Evolutionary conservation across 2,888 invertebrate genomes (phyloP), one percentile per base, ranked within the genome.

Genomic region (Pandemis cinnamomeana): DNA sequence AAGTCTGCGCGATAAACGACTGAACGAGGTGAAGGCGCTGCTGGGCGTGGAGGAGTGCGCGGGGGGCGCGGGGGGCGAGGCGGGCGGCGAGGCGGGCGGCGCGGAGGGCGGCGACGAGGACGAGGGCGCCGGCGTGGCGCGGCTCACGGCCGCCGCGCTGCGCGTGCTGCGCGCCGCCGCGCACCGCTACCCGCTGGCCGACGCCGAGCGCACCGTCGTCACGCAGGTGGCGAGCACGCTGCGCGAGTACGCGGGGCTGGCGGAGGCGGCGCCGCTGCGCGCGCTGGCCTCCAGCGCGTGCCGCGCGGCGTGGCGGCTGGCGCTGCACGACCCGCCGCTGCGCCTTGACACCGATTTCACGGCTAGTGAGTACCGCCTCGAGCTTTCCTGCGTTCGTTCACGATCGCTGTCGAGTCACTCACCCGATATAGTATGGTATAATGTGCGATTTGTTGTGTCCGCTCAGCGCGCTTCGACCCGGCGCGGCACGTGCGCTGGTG

Each of bases 161-260:
- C 88, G 95, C 51, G 95, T 97, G 87, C 88, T 98, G 80, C 95
- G 96, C 72, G 95, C 95, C 78, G 96, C 97, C 0, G 95, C 96
- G 0, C 96, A 97, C 71, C 95, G 95, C 71, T 97, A 96, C 89
- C 96, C 96, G 5, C 90, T 96, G 68, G 95, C 95, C 5, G 96
- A 96, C 75, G 96, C 96, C 5, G 96, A 96, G 85, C 91, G 95
- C 69, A 96, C 96, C 76, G 96, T 96, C 15, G 91, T 95, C 67
- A 95, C 95, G 79, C 96, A 96, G 95, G 96, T 99, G 78, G 96
- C 98, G 89, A 96, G 97, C 79, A 99, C 99, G 0, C 95, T 99
- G 20, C 98, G 98, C 85, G 99, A 99, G 93, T 99, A 99, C 91
- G 98, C 98, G 48, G 97, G 98, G 87, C 95, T 99, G 83, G 96